Conservation (phyloP, 2,113 vertebrate genomes). For the Macquaria australasica region DNA sequence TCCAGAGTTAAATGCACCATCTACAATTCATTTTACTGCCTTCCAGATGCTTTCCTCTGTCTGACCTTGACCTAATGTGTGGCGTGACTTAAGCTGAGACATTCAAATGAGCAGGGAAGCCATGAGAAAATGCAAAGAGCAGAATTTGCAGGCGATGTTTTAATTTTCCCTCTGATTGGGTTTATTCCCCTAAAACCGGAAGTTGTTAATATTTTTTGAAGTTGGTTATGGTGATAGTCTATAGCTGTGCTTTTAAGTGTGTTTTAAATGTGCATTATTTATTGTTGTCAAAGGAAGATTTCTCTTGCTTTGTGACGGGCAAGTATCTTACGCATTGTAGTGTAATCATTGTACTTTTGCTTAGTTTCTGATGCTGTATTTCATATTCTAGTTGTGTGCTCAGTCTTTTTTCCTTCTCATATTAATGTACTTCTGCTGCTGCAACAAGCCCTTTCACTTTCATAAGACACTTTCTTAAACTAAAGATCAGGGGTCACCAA, state of each 20-base stretch:
- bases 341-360: background rate
- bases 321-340: background rate
- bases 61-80: background rate
- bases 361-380: background rate
- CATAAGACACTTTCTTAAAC: too few relatives aligned
- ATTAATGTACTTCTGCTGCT: background rate
- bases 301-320: too few relatives aligned
- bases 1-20: background rate
- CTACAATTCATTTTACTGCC: background rate
- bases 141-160: background rate
- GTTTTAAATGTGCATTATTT: too few relatives aligned
- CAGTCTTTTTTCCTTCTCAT: background rate
- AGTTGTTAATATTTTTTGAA: too few relatives aligned
- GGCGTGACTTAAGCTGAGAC: background rate
- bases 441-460: too few relatives aligned
- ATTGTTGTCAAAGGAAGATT: too few relatives aligned
- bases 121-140: slow-evolving; percentile 22
- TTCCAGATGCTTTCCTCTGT: background rate
- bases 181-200: background rate
- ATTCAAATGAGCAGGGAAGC: slow-evolving; percentile 43
- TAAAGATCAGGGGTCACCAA: too few relatives aligned
- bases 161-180: background rate
- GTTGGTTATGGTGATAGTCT: too few relatives aligned
- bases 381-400: background rate
- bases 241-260: background rate